A percentile compares a stretch with the other conserved stretches of the same genome.
Conservation (phyloP, 2,888 invertebrate genomes). For the Cerceris rybyensis region DNA sequence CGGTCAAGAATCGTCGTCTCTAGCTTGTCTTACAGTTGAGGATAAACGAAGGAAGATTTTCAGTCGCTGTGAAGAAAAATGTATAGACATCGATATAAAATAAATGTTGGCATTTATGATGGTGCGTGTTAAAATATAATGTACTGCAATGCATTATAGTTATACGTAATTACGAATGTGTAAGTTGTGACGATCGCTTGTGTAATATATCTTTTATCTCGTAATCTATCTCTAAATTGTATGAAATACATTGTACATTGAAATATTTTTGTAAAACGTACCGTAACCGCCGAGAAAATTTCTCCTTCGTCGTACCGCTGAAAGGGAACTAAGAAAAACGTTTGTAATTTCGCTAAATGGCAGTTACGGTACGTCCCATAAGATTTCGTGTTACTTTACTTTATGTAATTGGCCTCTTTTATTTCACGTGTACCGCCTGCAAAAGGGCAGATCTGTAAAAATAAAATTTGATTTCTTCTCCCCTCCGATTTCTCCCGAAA, state of each 20-base stretch:
- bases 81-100: constrained; percentile 17
- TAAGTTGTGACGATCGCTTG: constrained; percentile 53
- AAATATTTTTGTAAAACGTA: constrained; percentile 59
- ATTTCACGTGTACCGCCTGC: constrained; percentile 38
- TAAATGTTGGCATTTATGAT: constrained; percentile 39
- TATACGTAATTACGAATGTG: constrained; percentile 44
- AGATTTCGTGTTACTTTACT: constrained; percentile 17
- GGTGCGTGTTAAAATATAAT: constrained; percentile 51
- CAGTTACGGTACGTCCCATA: constrained; percentile 48
- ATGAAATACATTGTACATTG: constrained; percentile 45
- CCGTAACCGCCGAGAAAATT: constrained; percentile 31
- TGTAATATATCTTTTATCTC: constrained; percentile 34
- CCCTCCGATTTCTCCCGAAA: neutral
- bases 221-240: constrained; percentile 18
- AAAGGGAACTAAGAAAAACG: neutral
- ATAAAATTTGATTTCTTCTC: constrained; percentile 60
- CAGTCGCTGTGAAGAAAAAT: constrained; percentile 28
- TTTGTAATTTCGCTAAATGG: neutral
- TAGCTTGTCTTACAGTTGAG: constrained; percentile 44
- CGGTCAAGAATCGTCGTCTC: constrained; percentile 41
- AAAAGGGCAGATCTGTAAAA: constrained; percentile 37
- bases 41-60: constrained; percentile 46
- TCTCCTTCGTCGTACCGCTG: neutral
- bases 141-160: constrained; percentile 33
- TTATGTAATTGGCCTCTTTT: constrained; percentile 41